These are phyloP conservation scores for Aphidius ervi DNA, from an alignment of 1,140 invertebrate species.

Conservation along the genomic window DNA sequence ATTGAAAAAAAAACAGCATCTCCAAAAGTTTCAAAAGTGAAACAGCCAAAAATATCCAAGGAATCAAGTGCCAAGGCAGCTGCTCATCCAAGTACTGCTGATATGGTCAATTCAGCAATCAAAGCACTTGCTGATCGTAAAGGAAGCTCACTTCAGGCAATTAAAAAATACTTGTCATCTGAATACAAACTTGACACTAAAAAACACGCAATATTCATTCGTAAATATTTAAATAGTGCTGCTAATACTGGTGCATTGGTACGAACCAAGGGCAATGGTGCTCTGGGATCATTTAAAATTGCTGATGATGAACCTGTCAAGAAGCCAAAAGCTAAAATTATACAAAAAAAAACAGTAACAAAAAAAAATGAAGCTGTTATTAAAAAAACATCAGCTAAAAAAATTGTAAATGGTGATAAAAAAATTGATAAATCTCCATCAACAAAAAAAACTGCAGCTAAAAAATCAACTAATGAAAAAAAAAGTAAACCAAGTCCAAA, in stretches of 20 bases:
- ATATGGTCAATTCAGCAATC: conserved; percentile 60
- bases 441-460: neutral
- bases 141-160: conserved; percentile 59
- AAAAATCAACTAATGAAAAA: neutral
- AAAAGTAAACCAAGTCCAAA: neutral
- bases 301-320: neutral
- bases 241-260: conserved; percentile 55
- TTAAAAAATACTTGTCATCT: conserved; percentile 60
- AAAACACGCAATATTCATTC: conserved; percentile 58
- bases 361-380: neutral
- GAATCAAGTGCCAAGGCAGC: neutral
- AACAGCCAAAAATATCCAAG: neutral
- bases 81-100: conserved; percentile 37
- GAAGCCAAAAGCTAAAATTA: neutral
- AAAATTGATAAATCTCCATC: neutral
- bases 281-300: conserved; percentile 2
- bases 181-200: conserved; percentile 58
- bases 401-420: neutral
- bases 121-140: conserved; percentile 57
- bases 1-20: neutral
- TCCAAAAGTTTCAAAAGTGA: neutral
- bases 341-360: neutral
- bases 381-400: neutral
- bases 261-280: conserved; percentile 50
- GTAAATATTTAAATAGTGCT: conserved; percentile 57